These are phyloP conservation scores for Mionectes macconnelli DNA, from an alignment of 2,113 vertebrate genomes.

Conservation along the genomic window DNA sequence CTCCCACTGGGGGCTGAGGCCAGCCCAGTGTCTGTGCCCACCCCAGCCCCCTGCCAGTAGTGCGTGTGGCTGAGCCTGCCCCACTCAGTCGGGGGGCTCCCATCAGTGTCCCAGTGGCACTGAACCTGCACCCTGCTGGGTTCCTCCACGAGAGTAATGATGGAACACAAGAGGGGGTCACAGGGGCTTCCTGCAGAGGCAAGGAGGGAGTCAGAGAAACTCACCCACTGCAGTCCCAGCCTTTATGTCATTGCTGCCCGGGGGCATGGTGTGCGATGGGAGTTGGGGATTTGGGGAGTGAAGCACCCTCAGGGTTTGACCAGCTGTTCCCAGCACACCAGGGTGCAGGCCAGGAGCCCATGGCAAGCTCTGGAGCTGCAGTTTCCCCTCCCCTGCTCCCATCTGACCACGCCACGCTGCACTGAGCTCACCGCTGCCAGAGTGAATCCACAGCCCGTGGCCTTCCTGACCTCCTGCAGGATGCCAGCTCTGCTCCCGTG, in stretches of 20 bases:
- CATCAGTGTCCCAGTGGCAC: background rate
- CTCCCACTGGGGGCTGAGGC: background rate
- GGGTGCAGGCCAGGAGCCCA: rapidly evolving
- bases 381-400: background rate
- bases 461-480: background rate
- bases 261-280: background rate
- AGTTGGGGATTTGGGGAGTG: rapidly evolving
- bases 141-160: background rate
- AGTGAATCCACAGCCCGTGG: rapidly evolving
- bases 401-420: rapidly evolving
- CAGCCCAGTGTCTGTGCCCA: background rate
- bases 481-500: background rate
- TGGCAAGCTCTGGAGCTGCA: background rate
- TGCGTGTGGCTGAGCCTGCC: background rate
- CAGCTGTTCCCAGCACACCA: background rate
- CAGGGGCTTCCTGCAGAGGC: background rate
- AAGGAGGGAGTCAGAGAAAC: background rate
- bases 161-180: rapidly evolving
- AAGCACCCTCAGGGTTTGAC: background rate
- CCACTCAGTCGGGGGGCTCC: background rate
- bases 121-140: background rate
- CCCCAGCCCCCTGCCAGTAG: rapidly evolving
- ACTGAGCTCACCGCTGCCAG: background rate
- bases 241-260: background rate
- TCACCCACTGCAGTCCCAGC: rapidly evolving